Evolutionary conservation across 2,888 invertebrate species (phyloP).

Genomic region (Platycheirus rosarum): DNA sequence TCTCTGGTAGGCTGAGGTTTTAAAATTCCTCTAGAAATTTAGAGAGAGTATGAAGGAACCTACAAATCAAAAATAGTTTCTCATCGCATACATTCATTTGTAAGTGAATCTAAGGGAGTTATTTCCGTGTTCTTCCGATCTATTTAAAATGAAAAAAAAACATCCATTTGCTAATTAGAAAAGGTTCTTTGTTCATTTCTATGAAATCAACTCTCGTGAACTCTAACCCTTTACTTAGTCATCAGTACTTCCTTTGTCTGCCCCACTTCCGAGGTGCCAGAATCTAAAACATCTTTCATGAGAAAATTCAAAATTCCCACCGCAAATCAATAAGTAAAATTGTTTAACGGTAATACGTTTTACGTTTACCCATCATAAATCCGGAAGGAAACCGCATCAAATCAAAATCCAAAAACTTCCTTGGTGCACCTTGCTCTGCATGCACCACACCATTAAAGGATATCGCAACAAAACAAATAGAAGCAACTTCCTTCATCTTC

Average conservation of each 20-base stretch:
- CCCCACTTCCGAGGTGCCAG: no score
- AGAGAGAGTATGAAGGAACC: no score
- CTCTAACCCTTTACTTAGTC: no score
- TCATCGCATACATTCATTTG: no score
- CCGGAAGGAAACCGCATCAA: constrained; percentile 54
- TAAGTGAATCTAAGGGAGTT: no score
- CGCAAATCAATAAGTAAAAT: not conserved
- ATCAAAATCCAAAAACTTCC: constrained; percentile 34
- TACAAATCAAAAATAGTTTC: no score
- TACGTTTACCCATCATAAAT: not conserved
- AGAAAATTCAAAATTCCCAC: constrained; percentile 7
- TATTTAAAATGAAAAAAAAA: no score
- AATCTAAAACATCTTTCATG: not conserved
- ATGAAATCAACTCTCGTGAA: not conserved
- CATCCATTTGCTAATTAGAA: no score
- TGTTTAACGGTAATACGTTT: constrained; percentile 2
- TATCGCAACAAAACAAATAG: constrained; percentile 31
- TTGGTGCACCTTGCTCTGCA: constrained; percentile 5
- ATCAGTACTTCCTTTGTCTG: no score
- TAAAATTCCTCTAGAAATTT: no score
- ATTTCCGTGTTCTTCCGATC: no score
- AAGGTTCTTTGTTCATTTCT: not conserved
- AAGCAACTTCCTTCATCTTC: constrained; percentile 25
- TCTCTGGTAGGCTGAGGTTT: no score
- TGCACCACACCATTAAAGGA: constrained; percentile 4